phyloP scores from a whole-genome alignment of 2,113 vertebrate genomes.

The Phoxinus phoxinus region DNA sequence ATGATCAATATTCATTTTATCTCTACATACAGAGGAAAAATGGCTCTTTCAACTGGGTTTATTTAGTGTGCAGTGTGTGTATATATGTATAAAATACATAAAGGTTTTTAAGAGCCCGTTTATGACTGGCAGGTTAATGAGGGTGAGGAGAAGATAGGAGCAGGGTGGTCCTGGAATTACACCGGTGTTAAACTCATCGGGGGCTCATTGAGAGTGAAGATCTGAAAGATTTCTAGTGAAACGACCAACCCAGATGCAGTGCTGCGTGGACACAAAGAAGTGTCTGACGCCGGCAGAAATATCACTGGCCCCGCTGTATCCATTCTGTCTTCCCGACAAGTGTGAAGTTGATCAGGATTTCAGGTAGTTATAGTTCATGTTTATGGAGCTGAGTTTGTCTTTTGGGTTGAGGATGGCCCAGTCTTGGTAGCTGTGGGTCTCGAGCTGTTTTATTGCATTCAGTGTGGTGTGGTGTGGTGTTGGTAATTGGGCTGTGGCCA shows the following conservation, averaged over 20 bases:
- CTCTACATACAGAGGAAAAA: conserved; percentile 40
- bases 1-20: conserved; percentile 40
- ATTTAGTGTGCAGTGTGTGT: conserved; percentile 23
- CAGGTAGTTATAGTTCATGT: neutral
- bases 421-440: conserved; percentile 34
- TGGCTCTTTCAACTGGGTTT: conserved; percentile 31
- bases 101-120: conserved; percentile 35
- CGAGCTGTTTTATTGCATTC: conserved; percentile 53
- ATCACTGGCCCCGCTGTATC: neutral
- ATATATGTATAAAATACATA: conserved; percentile 43
- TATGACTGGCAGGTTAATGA: conserved; percentile 45
- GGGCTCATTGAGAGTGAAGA: conserved; percentile 38
- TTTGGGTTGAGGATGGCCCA: conserved; percentile 4
- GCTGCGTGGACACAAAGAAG: neutral
- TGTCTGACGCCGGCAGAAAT: neutral
- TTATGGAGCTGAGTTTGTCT: neutral
- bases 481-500: conserved; percentile 50
- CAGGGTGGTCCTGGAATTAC: conserved; percentile 46
- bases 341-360: conserved; percentile 6
- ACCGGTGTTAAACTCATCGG: conserved; percentile 40
- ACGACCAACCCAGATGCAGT: conserved; percentile 30
- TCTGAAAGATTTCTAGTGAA: conserved; percentile 52
- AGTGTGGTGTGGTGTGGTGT: conserved; percentile 45
- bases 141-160: neutral
- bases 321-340: neutral